Base-by-base conservation (phyloP, 2,113 vertebrate species). In the Oxyruncus cristatus region DNA sequence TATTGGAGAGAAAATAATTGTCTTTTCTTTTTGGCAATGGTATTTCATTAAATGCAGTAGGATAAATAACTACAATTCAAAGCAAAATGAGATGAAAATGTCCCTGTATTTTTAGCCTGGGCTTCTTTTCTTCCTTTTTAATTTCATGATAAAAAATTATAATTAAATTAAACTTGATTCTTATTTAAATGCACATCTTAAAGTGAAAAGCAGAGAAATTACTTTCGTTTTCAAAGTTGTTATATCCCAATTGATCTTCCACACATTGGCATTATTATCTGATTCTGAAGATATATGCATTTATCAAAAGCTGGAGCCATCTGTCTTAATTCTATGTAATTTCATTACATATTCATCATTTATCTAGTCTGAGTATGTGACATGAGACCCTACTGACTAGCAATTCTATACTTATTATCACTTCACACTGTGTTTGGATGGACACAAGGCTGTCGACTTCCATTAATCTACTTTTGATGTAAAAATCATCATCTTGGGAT, bases 221-320 rank as follows among this genome's bases (percentile, higher is more conserved):
- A 97, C 96, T 97, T 95, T 95, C 24, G 3, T 94, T 98, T 97
- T 97, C 93, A 95, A 98, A 98, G 96, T 94, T 97, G 94, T 97
- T 98, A 97, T 97, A 97, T 96, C 95, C 87, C 95, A 97, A 97
- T 96, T 97, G 97, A 98, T 98, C 97, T 98, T 97, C 95, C 97
- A 89, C 96, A 94, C 97, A 97, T 95, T 30, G 55, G 89, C 94
- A 91, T 98, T 97, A 97, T 97, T 97, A 98, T 98, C 92, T 97
- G 97, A 98, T 98, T 97, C 97, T 93, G 90, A 97, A 98, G 96
- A 97, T 96, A 97, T 89, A 97, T 91, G 97, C 97, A 97, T 97
- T 98, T 97, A 98, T 98, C 97, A 98, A 98, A 97, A 98, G 92
- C 97, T 96, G 75, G 94, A 96, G 72, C 96, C 97, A 98, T 98